A percentile compares a stretch with the other conserved stretches of the same genome.
Conservation (phyloP, 2,888 invertebrate genomes). For the Amorpha juglandis region DNA sequence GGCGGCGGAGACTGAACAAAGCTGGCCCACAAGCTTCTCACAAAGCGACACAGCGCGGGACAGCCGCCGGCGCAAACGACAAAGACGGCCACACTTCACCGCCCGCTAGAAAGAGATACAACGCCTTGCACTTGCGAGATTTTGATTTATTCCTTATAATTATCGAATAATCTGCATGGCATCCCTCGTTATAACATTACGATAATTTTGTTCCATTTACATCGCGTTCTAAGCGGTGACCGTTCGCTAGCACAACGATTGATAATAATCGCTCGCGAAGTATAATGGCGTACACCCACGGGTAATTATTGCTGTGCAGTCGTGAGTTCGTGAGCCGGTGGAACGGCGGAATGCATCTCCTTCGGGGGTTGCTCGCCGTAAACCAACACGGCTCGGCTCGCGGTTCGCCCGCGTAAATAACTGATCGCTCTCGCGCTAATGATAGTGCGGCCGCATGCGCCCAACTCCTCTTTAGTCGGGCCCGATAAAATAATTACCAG, state of each 20-base stretch:
- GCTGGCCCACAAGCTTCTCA: constrained; percentile 60
- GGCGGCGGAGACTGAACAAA: constrained; percentile 71
- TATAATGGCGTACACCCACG: constrained; percentile 85
- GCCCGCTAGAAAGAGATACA: constrained; percentile 55
- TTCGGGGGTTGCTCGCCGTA: constrained; percentile 82
- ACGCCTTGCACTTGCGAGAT: constrained; percentile 63
- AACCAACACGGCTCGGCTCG: constrained; percentile 74
- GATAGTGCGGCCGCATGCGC: constrained; percentile 74
- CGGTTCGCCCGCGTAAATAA: constrained; percentile 73
- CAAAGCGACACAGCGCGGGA: constrained; percentile 59
- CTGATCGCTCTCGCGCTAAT: constrained; percentile 82
- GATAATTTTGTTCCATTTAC: constrained; percentile 82
- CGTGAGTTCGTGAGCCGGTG: constrained; percentile 83
- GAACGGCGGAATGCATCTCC: constrained; percentile 83
- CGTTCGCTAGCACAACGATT: constrained; percentile 80
- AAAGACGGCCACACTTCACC: constrained; percentile 48
- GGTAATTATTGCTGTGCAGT: constrained; percentile 84
- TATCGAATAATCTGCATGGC: constrained; percentile 83
- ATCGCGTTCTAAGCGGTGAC: constrained; percentile 80
- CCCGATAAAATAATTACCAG: constrained; percentile 80
- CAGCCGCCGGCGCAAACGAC: constrained; percentile 59
- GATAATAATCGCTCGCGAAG: constrained; percentile 84
- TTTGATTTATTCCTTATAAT: constrained; percentile 82
- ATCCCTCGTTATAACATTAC: constrained; percentile 82
- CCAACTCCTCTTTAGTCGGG: constrained; percentile 75